Conservation (phyloP, 2,113 vertebrate genomes). For the Ondatra zibethicus region DNA sequence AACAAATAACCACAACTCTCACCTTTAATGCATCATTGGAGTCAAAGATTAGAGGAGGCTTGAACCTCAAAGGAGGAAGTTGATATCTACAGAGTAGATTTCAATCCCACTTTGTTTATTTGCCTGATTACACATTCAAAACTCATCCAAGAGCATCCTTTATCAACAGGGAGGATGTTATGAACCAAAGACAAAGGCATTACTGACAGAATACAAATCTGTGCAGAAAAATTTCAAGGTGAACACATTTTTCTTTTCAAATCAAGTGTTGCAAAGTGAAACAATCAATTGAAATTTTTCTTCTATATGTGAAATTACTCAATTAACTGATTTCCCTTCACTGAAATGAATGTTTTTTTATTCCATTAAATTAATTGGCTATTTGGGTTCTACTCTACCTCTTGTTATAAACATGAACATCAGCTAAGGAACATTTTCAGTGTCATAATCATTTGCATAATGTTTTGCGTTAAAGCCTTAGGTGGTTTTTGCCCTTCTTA, state of each 20-base stretch:
- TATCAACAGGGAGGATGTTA: slow-evolving; percentile 62
- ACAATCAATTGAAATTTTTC: slow-evolving; percentile 48
- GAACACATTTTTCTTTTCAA: slow-evolving; percentile 61
- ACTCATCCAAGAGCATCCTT: slow-evolving; percentile 38
- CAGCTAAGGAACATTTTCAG: slow-evolving; percentile 17
- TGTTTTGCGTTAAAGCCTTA: slow-evolving; percentile 49
- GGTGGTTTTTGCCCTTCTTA: not conserved
- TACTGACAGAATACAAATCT: slow-evolving; percentile 56
- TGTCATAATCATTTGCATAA: slow-evolving; percentile 63
- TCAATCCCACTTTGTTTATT: slow-evolving; percentile 50
- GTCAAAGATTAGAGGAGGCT: slow-evolving; percentile 44
- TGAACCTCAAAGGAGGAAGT: slow-evolving; percentile 19
- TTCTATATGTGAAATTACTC: slow-evolving; percentile 33
- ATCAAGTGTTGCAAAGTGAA: slow-evolving; percentile 41
- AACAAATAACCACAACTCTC: not conserved
- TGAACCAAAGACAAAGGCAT: slow-evolving; percentile 61
- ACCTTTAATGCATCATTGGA: not conserved
- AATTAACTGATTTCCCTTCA: slow-evolving; percentile 10
- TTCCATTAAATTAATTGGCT: slow-evolving; percentile 36
- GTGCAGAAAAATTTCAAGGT: slow-evolving; percentile 60
- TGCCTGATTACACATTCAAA: slow-evolving; percentile 62
- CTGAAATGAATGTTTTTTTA: not conserved
- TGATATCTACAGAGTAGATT: slow-evolving; percentile 60
- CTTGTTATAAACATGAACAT: slow-evolving; percentile 35
- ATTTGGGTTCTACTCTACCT: slow-evolving; percentile 30